Evolutionary conservation across 2,888 invertebrate species (phyloP), one percentile per base, ranked within the genome.

Genomic region (Erpobdella octoculata): DNA sequence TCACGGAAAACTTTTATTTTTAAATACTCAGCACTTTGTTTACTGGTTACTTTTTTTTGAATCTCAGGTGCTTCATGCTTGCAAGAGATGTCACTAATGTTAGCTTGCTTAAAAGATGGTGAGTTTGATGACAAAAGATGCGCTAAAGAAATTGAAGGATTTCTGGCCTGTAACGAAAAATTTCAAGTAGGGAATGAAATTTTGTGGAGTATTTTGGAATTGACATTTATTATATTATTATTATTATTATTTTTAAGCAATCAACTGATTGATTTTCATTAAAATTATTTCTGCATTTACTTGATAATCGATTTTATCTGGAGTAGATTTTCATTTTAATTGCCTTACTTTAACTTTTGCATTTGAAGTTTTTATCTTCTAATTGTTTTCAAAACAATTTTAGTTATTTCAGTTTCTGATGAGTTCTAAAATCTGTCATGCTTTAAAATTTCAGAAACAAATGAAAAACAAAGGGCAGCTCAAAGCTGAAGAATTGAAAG

Each of bases 81-180:
- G 33, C 76, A 79, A 73, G 78, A 79, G 65, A 77, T 79, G 77
- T 74, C 76, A 8, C 18, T 74, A 25, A 77, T 79, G 77, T 72
- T 79, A 72, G 74, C 74, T 9, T 79, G 79, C 70, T 75, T 77
- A 72, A 78, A 78, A 62, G 74, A 75, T 35, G 70, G 76, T 36
- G 77, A 78, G 35, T 79, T 75, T 72, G 74, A 71, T 53, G 73
- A 77, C 58, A 68, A 46, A 18, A 67, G 72, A 33, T 78, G 79
- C 58, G 59, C 73, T 21, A 74, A 77, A 58, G 78, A 78, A 71
- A 72, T 76, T 28, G 67, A 74, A n/a, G 62, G 28, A 4, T 79
- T 78, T 69, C 21, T 71, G 21, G 71, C 66, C 18, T 74, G 74
- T 67, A 58, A 71, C 25, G 31, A 70, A 21, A 58, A 69, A 21